phyloP scores from a whole-genome alignment of 2,113 vertebrate genomes.

The Glareola pratincola region DNA sequence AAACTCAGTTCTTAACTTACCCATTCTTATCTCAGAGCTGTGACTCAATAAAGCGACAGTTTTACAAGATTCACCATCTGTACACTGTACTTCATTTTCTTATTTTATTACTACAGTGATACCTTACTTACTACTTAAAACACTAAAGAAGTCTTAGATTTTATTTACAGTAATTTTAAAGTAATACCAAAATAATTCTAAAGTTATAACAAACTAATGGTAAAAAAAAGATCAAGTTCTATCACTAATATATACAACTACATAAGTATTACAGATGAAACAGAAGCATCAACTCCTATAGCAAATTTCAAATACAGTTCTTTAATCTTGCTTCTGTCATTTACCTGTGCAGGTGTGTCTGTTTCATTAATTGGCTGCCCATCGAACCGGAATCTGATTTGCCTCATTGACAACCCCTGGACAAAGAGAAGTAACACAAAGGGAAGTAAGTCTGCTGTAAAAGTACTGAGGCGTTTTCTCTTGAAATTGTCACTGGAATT shows the following conservation, averaged over 20 bases:
- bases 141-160: neutral
- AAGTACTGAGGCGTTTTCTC: neutral
- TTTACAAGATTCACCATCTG: neutral
- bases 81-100: neutral
- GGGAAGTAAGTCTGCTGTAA: neutral
- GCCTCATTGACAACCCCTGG: conserved; percentile 96
- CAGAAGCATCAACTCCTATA: neutral
- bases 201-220: neutral
- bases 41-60: neutral
- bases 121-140: neutral
- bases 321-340: neutral
- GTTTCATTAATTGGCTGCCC: conserved; percentile 98
- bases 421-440: conserved; percentile 50
- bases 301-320: neutral
- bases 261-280: neutral
- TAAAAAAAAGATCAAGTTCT: neutral
- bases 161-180: neutral
- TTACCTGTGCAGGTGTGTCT: conserved; percentile 98
- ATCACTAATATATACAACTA: neutral
- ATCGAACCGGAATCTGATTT: conserved; percentile 98
- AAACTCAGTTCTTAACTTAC: neutral
- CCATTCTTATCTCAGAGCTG: neutral
- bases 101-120: neutral
- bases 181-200: too few relatives aligned
- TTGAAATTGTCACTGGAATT: neutral